Evolutionary conservation across 2,888 invertebrate genomes (phyloP).

Genomic region (Campoplex capitator): DNA sequence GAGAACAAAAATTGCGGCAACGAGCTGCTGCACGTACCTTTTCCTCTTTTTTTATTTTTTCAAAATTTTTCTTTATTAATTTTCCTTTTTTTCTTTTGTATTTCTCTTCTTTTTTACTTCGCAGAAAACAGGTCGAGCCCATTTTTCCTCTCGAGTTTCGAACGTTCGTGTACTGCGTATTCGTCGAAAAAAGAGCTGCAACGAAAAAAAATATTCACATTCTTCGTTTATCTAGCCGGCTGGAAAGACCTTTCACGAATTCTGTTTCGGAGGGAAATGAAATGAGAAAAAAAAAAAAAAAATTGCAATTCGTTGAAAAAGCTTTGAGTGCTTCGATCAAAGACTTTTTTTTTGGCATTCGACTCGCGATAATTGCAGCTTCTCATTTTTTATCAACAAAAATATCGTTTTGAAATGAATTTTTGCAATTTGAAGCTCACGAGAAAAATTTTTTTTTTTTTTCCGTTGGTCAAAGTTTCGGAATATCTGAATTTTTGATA

Average conservation of each 20-base stretch:
- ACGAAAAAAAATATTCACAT: background rate
- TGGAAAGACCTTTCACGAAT: constrained; percentile 5
- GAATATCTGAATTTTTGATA: background rate
- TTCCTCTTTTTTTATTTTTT: background rate
- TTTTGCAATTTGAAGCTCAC: background rate
- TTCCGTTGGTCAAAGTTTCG: background rate
- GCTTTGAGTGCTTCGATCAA: background rate
- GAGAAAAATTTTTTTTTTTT: background rate
- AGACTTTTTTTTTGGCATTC: background rate
- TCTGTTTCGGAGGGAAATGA: background rate
- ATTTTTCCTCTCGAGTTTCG: constrained; percentile 9
- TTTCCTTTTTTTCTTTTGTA: background rate
- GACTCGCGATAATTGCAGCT: background rate
- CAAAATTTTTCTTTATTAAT: background rate
- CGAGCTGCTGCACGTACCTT: constrained; percentile 24
- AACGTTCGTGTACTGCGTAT: background rate
- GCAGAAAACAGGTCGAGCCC: constrained; percentile 25
- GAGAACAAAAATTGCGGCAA: constrained; percentile 44
- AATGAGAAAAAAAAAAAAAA: background rate
- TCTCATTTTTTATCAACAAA: too few species aligned
- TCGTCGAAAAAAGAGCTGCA: background rate
- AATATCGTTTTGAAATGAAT: background rate
- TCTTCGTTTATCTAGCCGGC: constrained; percentile 4
- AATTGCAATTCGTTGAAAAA: background rate
- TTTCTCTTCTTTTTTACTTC: background rate